Conservation (phyloP, 2,888 invertebrate species). For the Nezara viridula region DNA sequence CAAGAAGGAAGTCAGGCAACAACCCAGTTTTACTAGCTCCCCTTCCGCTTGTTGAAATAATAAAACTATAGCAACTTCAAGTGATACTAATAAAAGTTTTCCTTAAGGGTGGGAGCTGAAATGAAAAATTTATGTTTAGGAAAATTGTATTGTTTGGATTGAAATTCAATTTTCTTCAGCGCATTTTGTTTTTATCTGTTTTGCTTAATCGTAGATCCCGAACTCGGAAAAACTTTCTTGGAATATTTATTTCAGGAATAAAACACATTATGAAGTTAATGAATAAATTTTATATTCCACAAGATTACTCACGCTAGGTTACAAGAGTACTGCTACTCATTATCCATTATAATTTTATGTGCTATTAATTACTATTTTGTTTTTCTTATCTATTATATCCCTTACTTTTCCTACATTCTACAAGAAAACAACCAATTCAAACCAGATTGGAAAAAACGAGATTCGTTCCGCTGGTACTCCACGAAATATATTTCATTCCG, state of each 20-base stretch:
- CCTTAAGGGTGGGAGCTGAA: not conserved
- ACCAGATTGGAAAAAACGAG: no score
- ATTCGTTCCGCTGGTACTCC: no score
- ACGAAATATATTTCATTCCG: no score
- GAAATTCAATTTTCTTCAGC: not conserved
- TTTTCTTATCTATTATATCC: no score
- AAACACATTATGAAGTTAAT: no score
- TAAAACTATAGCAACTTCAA: not conserved
- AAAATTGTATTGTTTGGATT: not conserved
- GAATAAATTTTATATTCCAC: no score
- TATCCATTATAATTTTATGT: no score
- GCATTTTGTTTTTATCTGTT: not conserved
- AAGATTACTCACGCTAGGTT: no score
- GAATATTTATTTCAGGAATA: not conserved
- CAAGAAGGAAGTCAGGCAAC: not conserved
- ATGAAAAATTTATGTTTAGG: constrained; percentile 6
- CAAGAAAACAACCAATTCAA: no score
- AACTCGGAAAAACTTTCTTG: not conserved
- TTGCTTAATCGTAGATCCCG: not conserved
- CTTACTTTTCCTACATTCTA: no score
- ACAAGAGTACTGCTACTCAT: no score
- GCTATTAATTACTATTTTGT: no score
- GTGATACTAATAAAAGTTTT: constrained; percentile 14
- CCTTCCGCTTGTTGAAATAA: constrained; percentile 18
- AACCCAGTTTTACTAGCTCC: constrained; percentile 1